Conservation (phyloP, 2,113 vertebrate species). For the Misgurnus anguillicaudatus region DNA sequence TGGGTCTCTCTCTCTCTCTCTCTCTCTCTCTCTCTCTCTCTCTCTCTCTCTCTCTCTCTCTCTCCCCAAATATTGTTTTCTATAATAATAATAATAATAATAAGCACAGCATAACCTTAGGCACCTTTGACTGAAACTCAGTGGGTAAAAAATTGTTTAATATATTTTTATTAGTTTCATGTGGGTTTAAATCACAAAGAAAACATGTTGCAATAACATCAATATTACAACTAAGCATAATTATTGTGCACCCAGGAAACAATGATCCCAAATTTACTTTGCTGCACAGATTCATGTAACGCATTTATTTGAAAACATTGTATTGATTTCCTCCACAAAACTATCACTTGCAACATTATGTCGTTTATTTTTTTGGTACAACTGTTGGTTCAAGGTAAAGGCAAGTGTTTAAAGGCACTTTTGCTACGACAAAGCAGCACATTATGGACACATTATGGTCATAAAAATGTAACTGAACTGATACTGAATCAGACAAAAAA, state of each 20-base stretch:
- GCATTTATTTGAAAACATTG: neutral
- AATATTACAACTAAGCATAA: neutral
- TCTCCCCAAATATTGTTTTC: too few species aligned
- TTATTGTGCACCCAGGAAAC: neutral
- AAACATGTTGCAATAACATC: neutral
- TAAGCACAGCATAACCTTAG: too few species aligned
- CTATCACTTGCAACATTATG: neutral
- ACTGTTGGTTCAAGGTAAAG: neutral
- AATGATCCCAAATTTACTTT: neutral
- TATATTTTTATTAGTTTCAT: neutral
- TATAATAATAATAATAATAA: too few species aligned
- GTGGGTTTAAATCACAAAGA: neutral
- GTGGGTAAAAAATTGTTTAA: neutral
- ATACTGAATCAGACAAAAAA: neutral
- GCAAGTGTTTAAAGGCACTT: neutral
- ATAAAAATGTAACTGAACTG: neutral
- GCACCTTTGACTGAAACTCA: neutral
- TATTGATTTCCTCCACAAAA: neutral
- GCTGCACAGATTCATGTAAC: neutral
- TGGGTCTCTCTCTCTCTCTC: too few species aligned
- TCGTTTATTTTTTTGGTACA: neutral
- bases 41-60: too few species aligned
- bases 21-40: too few species aligned
- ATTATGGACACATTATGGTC: neutral
- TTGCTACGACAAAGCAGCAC: neutral